Percentiles rank a stretch among this genome's conserved stretches.
phyloP scores from a whole-genome alignment of 2,113 vertebrate genomes.

The Elaphurus davidianus region DNA sequence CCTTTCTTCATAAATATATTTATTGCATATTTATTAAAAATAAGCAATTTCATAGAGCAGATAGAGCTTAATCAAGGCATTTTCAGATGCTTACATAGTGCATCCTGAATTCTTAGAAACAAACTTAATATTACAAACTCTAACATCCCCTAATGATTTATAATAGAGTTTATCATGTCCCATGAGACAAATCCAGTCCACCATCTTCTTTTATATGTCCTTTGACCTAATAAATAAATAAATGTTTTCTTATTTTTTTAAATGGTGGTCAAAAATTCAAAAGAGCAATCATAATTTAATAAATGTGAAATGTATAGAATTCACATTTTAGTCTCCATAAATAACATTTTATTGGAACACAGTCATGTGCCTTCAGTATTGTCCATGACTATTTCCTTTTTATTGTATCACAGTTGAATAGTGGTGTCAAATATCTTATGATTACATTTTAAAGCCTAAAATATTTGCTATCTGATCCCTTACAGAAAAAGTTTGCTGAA shows the following conservation, averaged over 20 bases:
- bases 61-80: neutral
- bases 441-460: neutral
- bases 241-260: neutral
- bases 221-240: neutral
- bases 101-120: neutral
- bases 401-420: neutral
- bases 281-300: neutral
- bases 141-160: neutral
- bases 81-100: neutral
- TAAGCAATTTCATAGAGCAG: neutral
- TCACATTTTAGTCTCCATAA: neutral
- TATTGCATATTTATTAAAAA: neutral
- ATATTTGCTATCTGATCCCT: neutral
- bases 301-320: neutral
- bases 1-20: neutral
- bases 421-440: neutral
- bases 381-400: neutral
- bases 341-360: neutral
- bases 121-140: neutral
- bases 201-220: neutral
- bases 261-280: neutral
- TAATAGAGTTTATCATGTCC: neutral
- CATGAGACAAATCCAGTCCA: neutral
- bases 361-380: neutral
- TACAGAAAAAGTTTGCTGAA: neutral